These are phyloP conservation scores for Hydrolagus affinis DNA, from an alignment of 2,113 vertebrate species.

Conservation along the genomic window DNA sequence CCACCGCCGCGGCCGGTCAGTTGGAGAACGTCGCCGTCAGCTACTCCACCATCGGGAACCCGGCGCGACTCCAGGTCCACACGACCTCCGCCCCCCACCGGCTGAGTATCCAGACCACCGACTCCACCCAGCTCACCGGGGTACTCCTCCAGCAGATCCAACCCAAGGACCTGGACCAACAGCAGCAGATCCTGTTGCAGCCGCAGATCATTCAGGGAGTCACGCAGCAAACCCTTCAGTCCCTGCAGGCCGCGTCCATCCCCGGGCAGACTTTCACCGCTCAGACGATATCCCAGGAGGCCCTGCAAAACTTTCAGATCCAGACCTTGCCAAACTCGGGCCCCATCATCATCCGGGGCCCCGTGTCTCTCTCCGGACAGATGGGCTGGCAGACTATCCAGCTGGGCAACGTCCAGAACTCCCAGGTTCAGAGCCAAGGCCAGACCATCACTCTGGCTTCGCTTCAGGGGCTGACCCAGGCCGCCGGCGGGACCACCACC, in stretches of 20 bases:
- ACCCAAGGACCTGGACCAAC: slow-evolving; percentile 65
- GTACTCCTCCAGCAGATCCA: slow-evolving; percentile 50
- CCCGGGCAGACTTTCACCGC: slow-evolving; percentile 75
- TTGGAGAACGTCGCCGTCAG: slow-evolving; percentile 53
- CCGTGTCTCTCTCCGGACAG: slow-evolving; percentile 83
- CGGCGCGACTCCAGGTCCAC: slow-evolving; percentile 53
- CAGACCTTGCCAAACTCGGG: slow-evolving; percentile 77
- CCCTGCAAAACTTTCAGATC: slow-evolving; percentile 88
- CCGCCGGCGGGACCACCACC: slow-evolving; percentile 54
- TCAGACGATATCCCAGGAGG: slow-evolving; percentile 82
- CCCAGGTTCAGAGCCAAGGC: slow-evolving; percentile 45
- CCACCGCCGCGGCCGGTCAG: slow-evolving; percentile 59
- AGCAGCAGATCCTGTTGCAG: slow-evolving; percentile 74
- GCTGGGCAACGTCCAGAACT: slow-evolving; percentile 79
- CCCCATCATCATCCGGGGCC: slow-evolving; percentile 79
- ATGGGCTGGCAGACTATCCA: slow-evolving; percentile 96
- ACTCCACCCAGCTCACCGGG: slow-evolving; percentile 47
- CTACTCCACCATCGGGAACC: slow-evolving; percentile 49
- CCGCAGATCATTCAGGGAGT: slow-evolving; percentile 74
- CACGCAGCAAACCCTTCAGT: slow-evolving; percentile 59
- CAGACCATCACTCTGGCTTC: slow-evolving; percentile 89
- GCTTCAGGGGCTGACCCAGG: slow-evolving; percentile 75
- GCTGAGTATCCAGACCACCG: slow-evolving; percentile 46
- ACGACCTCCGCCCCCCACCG: slow-evolving; percentile 24
- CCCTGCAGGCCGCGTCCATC: slow-evolving; percentile 69